Evolutionary conservation across 2,888 invertebrate species (phyloP), one percentile per base, ranked within the genome.

Genomic region (Syrista parreyssii): DNA sequence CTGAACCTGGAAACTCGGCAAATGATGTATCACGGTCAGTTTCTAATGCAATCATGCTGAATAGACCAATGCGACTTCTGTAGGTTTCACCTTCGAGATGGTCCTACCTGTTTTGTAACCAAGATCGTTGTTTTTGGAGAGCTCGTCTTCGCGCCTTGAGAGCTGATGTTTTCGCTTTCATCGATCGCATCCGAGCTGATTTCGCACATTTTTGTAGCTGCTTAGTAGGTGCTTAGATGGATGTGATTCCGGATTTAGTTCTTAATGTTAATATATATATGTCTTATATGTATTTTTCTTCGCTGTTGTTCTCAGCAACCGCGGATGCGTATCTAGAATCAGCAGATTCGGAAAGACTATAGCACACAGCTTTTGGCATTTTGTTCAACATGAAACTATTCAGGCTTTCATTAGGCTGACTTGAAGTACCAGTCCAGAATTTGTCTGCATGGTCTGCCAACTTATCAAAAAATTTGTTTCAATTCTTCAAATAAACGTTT

Each of bases 371-470:
- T 36, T 82, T 81, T 40, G 77, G 78, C 32, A 79, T 79, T 71
- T 80, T 81, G 68, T 68, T 74, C n/a, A 73, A 73, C 78, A 79
- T 79, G 12, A 75, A 68, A 68, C 78, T 75, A 72, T 82, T 81
- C 11, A 79, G 68, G 34, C 81, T 82, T 34, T 80, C 81, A 75
- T 82, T 82, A 30, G 76, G 33, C 69, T 82, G 78, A 35, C 74
- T 82, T 23, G 75, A 80, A 9, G 80, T 80, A 36, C 78, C 80
- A 55, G 68, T 35, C n/a, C 79, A 33, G 74, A 80, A 81, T 12
- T 79, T 79, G 11, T 68, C 30, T 11, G 78, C 79, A 74, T 75
- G 77, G 0, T 74, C 68, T 34, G 79, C 74, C 32, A 81, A 75
- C 33, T 81, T 68, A 33, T 15, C 12, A 73, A 82, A 80, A n/a